Conservation (phyloP, 2,888 invertebrate species). For the Leptinotarsa juncta region DNA sequence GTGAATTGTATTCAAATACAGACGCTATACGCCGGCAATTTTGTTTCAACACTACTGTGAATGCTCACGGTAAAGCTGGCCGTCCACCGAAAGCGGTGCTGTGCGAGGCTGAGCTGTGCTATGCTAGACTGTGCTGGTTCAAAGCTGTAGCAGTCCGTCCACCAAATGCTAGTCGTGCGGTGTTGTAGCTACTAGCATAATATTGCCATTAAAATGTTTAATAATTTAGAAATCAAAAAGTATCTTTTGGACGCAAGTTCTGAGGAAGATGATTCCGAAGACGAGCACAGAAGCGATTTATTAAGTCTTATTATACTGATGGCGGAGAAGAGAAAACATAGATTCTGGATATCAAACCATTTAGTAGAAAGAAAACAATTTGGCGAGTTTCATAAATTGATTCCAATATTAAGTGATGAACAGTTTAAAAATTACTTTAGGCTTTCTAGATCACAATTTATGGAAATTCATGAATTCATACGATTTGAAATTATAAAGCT, state of each 20-base stretch:
- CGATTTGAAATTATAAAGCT: slow-evolving; percentile 1
- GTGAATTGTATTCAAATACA: no score
- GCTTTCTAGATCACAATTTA: slow-evolving; percentile 6
- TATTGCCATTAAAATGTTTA: neutral
- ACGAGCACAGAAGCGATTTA: neutral
- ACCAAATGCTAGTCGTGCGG: neutral
- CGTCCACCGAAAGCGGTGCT: slow-evolving; percentile 2
- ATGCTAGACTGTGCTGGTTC: neutral
- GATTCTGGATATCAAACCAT: neutral
- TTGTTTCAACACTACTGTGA: no score
- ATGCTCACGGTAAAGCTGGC: neutral
- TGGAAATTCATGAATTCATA: slow-evolving; percentile 7
- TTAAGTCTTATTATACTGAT: neutral
- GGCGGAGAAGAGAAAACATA: neutral
- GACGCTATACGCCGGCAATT: no score
- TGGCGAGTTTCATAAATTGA: slow-evolving; percentile 9
- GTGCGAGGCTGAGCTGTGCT: neutral
- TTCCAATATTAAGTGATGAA: slow-evolving; percentile 11
- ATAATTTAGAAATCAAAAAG: slow-evolving; percentile 4
- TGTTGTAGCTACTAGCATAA: neutral
- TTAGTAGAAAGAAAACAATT: slow-evolving; percentile 5
- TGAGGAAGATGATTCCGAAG: slow-evolving; percentile 11
- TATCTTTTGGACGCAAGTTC: slow-evolving; percentile 8
- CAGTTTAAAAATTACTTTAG: slow-evolving; percentile 6
- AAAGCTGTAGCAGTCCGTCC: neutral